Evolutionary conservation across 1,140 invertebrate species (phyloP).

Genomic region (Drosophila willistoni): DNA sequence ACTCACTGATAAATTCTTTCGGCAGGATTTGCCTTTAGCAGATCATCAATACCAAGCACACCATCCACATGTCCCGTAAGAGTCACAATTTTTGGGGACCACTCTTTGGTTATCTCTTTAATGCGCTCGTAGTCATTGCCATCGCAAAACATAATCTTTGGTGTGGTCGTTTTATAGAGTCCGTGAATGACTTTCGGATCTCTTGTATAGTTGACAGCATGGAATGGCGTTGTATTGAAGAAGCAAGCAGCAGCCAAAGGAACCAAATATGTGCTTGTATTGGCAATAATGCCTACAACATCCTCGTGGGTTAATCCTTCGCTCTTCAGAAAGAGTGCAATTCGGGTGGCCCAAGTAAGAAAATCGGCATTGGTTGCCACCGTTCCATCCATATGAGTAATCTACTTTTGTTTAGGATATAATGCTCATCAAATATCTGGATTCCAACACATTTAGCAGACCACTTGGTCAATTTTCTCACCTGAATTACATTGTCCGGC

Average conservation of each 20-base stretch:
- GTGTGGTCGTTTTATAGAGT: slow-evolving; percentile 55
- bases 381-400: slow-evolving; percentile 48
- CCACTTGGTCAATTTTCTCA: slow-evolving; percentile 22
- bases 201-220: slow-evolving; percentile 54
- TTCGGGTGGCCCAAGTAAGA: slow-evolving; percentile 34
- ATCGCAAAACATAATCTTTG: slow-evolving; percentile 73
- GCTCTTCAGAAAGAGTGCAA: slow-evolving; percentile 50
- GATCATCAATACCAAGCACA: slow-evolving; percentile 43
- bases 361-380: slow-evolving; percentile 51
- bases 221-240: slow-evolving; percentile 59
- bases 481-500: slow-evolving; percentile 55
- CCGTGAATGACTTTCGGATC: slow-evolving; percentile 43
- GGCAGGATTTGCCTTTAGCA: slow-evolving; percentile 36
- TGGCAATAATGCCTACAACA: slow-evolving; percentile 51
- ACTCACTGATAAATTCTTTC: slow-evolving; percentile 53
- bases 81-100: slow-evolving; percentile 49
- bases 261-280: slow-evolving; percentile 48
- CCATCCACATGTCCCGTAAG: slow-evolving; percentile 54
- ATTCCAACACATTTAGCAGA: background rate
- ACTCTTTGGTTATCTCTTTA: slow-evolving; percentile 45
- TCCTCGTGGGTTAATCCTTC: slow-evolving; percentile 54
- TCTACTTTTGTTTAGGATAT: slow-evolving; percentile 38
- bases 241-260: slow-evolving; percentile 52
- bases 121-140: slow-evolving; percentile 53
- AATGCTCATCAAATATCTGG: slow-evolving; percentile 25